Percentiles rank a stretch among this genome's conserved stretches.
Conservation (phyloP, 2,113 vertebrate genomes). For the Hypanus sabinus region DNA sequence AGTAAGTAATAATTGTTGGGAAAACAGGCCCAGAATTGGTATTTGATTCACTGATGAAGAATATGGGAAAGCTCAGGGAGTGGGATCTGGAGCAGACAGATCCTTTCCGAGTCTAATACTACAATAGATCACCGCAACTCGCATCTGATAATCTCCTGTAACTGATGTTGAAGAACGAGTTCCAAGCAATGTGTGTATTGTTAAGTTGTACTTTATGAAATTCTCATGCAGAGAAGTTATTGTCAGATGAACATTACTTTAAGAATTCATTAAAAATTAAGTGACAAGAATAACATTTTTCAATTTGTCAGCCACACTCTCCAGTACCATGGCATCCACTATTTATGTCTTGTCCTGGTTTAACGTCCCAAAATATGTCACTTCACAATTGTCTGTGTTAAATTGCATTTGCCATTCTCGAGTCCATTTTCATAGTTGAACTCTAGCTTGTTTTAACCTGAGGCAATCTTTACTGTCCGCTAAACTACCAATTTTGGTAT, state of each 20-base stretch:
- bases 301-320: not conserved
- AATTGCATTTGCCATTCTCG: too few species aligned
- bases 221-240: not conserved
- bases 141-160: not conserved
- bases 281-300: not conserved
- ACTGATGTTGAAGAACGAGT: not conserved
- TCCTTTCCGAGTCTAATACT: not conserved
- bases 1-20: too few species aligned
- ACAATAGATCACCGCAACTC: not conserved
- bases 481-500: too few species aligned
- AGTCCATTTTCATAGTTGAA: too few species aligned
- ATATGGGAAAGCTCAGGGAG: not conserved
- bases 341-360: too few species aligned
- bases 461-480: too few species aligned
- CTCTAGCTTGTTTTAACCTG: too few species aligned
- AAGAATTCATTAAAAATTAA: not conserved
- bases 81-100: not conserved
- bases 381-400: too few species aligned
- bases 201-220: not conserved
- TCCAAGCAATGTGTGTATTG: not conserved
- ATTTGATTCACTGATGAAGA: not conserved
- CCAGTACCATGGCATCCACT: too few species aligned
- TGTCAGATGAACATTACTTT: not conserved
- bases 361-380: too few species aligned
- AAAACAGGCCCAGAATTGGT: not conserved